These are phyloP conservation scores for Cryptotermes secundus DNA, from an alignment of 1,140 invertebrate species.

Conservation along the genomic window DNA sequence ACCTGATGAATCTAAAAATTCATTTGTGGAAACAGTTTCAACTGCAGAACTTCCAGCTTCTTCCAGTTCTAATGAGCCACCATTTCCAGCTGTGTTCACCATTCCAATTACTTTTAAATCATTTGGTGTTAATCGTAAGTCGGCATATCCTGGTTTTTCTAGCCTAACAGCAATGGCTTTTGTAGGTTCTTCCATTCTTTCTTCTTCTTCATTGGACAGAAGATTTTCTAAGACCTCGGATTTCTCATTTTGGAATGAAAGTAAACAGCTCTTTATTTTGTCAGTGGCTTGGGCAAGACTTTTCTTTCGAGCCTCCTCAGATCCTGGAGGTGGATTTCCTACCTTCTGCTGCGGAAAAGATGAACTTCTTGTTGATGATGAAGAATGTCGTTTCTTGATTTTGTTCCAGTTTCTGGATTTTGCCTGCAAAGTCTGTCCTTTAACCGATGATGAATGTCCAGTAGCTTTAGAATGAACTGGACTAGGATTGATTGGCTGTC, in stretches of 20 bases:
- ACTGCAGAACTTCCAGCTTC: background rate
- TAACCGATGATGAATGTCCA: background rate
- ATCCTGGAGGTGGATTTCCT: conserved; percentile 42
- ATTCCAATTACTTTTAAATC: conserved; percentile 14
- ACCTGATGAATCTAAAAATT: background rate
- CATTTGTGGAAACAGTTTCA: background rate
- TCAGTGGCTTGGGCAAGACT: conserved; percentile 48
- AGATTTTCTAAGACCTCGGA: background rate
- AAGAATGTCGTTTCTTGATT: background rate
- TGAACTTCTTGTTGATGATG: background rate
- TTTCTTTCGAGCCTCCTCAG: conserved; percentile 47
- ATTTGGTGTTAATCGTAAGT: background rate
- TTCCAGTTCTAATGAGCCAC: background rate
- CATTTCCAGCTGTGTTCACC: background rate
- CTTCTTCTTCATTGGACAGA: background rate
- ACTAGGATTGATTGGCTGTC: background rate
- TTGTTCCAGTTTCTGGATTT: background rate
- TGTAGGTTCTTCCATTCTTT: background rate
- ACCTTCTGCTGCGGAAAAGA: background rate
- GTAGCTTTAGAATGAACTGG: background rate
- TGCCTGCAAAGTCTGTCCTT: background rate
- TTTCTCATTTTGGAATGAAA: conserved; percentile 21
- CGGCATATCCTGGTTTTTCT: background rate
- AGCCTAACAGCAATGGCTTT: background rate
- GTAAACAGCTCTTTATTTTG: conserved; percentile 45